Base-by-base conservation (phyloP, 1,140 invertebrate species). In the Phortica variegata region DNA sequence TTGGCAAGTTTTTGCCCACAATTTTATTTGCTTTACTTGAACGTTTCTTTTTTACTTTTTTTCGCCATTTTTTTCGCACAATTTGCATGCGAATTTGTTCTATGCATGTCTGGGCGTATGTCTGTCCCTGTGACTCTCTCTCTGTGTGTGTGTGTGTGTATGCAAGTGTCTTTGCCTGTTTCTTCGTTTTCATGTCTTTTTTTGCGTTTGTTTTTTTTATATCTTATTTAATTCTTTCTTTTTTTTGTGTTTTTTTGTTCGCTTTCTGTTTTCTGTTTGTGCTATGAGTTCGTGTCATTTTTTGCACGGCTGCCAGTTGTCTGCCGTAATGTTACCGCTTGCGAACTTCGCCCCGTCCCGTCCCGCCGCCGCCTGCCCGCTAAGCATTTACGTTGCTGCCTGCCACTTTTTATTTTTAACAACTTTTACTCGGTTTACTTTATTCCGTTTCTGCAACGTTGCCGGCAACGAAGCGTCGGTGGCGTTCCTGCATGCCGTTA, bases 391-490 rank as follows among this genome's bases (percentile, higher is more conserved):
- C 19, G 31, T 26, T 5, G 26, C 10, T 38, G 44, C 20, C 17
- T 16, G 10, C 15, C 26, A 15, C 38, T n/a, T 53, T 68, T 68
- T 60, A 60, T 66, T 68, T 68, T 47, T 68, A 68, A 68, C 63
- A 68, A 68, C 63, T 68, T 68, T 68, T 68, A 65, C 63, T 68
- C 63, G 63, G 63, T 68, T 68, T 68, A 68, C 63, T 68, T 68
- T 68, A n/a, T 68, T 53, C 63, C 63, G 63, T 68, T 65, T 68
- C 57, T 34, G 4, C 33, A 5, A n/a, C 33, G 16, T n/a, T 34
- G 33, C 33, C 33, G 4, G 10, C 16, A 3, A 10, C 4, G 16
- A 10, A n/a, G 33, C 33, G 6, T 6, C 26, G 39, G 56, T 62
- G 56, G 52, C 61, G 47, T 46, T 61, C 23, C 10, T 26, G 5